Conservation (phyloP, 2,113 vertebrate genomes). For the Propithecus coquereli region DNA sequence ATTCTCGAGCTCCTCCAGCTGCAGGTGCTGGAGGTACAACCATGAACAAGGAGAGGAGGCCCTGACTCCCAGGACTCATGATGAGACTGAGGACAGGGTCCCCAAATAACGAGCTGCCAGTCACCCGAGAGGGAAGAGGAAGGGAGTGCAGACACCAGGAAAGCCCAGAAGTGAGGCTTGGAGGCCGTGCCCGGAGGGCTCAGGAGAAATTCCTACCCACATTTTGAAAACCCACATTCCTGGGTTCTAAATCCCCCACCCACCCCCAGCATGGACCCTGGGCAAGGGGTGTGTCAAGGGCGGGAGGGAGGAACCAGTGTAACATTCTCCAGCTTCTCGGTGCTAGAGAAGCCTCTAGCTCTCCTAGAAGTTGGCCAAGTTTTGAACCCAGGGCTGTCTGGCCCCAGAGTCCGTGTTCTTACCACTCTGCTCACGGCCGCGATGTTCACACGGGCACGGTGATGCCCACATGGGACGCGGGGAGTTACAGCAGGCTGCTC, state of each 20-base stretch:
- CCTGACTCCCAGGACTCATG: neutral
- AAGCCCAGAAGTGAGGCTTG: neutral
- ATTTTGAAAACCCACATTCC: neutral
- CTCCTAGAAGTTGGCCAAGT: neutral
- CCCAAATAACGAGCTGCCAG: too few relatives aligned
- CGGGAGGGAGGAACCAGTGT: neutral
- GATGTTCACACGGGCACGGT: fast-evolving
- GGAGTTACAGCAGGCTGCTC: neutral
- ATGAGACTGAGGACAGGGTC: neutral
- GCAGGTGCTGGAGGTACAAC: neutral
- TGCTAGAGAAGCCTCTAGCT: fast-evolving
- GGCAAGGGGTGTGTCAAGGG: neutral
- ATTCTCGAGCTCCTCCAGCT: neutral
- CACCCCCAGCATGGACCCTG: neutral
- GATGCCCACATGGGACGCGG: neutral
- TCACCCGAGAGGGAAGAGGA: neutral
- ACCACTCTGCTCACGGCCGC: neutral
- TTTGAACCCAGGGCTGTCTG: neutral
- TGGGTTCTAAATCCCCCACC: neutral
- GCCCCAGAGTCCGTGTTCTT: neutral
- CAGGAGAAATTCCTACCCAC: neutral
- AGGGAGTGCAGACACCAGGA: neutral
- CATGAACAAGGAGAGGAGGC: neutral
- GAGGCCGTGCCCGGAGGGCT: neutral
- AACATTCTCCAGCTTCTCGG: neutral